phyloP scores from a whole-genome alignment of 2,888 invertebrate species.

The Eupelmus urozonus region DNA sequence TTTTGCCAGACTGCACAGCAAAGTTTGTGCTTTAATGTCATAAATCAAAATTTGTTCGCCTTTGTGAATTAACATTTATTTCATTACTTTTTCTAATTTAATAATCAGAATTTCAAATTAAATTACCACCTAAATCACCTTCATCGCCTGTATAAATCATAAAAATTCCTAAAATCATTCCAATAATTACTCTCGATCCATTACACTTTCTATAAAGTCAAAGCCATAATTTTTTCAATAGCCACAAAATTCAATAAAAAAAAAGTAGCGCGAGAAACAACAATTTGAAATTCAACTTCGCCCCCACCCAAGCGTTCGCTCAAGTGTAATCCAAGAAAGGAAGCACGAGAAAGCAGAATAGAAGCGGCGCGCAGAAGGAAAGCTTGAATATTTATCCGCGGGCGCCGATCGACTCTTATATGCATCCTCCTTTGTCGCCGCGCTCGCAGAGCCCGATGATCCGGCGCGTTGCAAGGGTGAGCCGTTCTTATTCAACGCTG shows the following conservation, averaged over 20 bases:
- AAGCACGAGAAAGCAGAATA: background rate
- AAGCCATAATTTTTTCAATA: too few species aligned
- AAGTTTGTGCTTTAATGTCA: conserved; percentile 6
- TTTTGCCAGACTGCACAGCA: background rate
- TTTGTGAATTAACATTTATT: background rate
- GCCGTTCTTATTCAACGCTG: conserved; percentile 19
- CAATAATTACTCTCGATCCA: too few species aligned
- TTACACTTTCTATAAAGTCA: too few species aligned
- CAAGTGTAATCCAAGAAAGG: background rate
- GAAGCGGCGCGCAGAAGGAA: conserved; percentile 7
- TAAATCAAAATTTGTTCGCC: conserved; percentile 1
- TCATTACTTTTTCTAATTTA: background rate
- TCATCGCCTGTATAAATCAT: too few species aligned
- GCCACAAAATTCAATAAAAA: background rate
- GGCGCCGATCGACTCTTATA: conserved; percentile 50
- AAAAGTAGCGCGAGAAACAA: too few species aligned
- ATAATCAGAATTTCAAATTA: too few species aligned
- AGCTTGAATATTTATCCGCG: conserved; percentile 54
- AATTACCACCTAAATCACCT: too few species aligned
- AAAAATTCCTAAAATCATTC: too few species aligned
- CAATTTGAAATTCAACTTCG: too few species aligned
- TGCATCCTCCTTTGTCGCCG: conserved; percentile 33
- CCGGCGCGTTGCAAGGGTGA: conserved; percentile 9
- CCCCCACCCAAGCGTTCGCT: background rate
- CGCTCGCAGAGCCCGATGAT: background rate